Evolutionary conservation across 1,140 invertebrate species (phyloP).

Genomic region (Dendrolimus kikuchii): DNA sequence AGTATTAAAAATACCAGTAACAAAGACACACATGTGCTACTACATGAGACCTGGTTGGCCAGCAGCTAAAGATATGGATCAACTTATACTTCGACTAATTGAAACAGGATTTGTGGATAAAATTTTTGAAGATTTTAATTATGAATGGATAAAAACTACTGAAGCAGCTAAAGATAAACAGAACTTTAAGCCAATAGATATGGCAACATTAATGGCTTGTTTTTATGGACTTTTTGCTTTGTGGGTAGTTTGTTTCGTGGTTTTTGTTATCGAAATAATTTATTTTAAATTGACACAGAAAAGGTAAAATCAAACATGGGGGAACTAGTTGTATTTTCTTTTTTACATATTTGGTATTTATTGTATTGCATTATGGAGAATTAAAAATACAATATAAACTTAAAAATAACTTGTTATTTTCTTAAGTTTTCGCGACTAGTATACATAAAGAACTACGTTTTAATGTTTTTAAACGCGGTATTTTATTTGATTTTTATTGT

Average conservation of each 20-base stretch:
- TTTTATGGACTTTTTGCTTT: slow-evolving; percentile 33
- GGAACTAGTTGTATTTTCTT: no score
- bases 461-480: no score
- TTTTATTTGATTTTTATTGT: no score
- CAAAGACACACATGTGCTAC: slow-evolving; percentile 15
- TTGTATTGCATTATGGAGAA: no score
- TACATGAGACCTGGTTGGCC: slow-evolving; percentile 40
- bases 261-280: slow-evolving; percentile 32
- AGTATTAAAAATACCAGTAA: slow-evolving; percentile 26
- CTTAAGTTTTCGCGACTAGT: no score
- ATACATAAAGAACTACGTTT: no score
- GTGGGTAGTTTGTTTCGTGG: slow-evolving; percentile 20
- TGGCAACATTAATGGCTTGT: slow-evolving; percentile 24
- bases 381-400: no score
- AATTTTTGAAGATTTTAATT: slow-evolving; percentile 12
- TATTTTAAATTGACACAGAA: slow-evolving; percentile 5
- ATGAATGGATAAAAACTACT: slow-evolving; percentile 3
- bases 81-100: slow-evolving; percentile 15
- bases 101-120: slow-evolving; percentile 28
- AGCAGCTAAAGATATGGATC: slow-evolving; percentile 22
- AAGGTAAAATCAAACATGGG: no score
- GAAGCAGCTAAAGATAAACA: not conserved
- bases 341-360: no score
- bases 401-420: no score
- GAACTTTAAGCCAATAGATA: slow-evolving; percentile 13